Percentiles rank a stretch among this genome's conserved stretches.
phyloP scores from a whole-genome alignment of 2,888 invertebrate genomes.

The Leptinotarsa haldemani region DNA sequence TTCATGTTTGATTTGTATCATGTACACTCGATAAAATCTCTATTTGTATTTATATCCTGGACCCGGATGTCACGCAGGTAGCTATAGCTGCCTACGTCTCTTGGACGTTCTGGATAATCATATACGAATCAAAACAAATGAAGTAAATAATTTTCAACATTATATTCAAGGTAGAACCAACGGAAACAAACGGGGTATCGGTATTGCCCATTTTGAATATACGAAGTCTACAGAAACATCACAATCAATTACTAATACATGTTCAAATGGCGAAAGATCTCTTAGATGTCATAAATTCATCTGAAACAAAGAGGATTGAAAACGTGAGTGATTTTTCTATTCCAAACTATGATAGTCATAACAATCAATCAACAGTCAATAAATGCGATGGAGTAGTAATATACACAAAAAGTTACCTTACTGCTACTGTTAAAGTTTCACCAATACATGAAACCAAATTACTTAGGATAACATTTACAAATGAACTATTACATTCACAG shows the following conservation, averaged over 20 bases:
- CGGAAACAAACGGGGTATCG: slow-evolving; percentile 6
- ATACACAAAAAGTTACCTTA: slow-evolving; percentile 24
- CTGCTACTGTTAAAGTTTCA: slow-evolving; percentile 12
- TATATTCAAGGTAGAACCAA: neutral
- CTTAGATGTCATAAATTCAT: slow-evolving; percentile 3
- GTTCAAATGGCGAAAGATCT: slow-evolving; percentile 22
- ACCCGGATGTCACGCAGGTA: too few species aligned
- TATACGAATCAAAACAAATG: slow-evolving; percentile 13
- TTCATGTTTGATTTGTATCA: too few species aligned
- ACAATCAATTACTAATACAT: slow-evolving; percentile 27
- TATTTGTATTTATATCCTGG: too few species aligned
- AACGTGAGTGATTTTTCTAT: slow-evolving; percentile 23
- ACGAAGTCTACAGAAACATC: slow-evolving; percentile 25
- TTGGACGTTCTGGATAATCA: slow-evolving; percentile 22
- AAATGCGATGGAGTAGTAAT: slow-evolving; percentile 25
- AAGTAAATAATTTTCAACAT: slow-evolving; percentile 16
- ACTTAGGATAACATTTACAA: slow-evolving; percentile 25
- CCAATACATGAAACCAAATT: slow-evolving; percentile 25
- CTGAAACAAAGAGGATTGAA: slow-evolving; percentile 24
- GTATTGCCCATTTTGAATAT: slow-evolving; percentile 25
- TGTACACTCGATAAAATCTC: too few species aligned
- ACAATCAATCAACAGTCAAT: slow-evolving; percentile 20
- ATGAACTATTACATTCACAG: neutral
- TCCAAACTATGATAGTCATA: slow-evolving; percentile 25
- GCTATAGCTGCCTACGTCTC: too few species aligned